Evolutionary conservation across 1,140 invertebrate species (phyloP).

Genomic region (Drosophila pruinosa): DNA sequence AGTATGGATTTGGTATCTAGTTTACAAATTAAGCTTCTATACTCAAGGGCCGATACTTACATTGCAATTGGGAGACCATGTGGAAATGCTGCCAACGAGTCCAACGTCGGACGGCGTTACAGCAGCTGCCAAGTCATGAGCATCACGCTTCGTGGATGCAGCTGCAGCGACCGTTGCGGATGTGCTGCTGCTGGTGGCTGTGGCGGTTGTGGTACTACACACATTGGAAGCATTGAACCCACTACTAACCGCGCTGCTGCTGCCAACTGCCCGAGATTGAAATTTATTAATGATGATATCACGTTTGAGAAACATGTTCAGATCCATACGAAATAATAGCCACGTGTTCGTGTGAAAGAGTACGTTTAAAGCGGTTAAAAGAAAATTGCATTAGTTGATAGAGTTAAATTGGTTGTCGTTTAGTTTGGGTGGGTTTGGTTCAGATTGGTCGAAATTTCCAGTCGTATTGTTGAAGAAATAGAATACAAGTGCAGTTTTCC

Average conservation of each 20-base stretch:
- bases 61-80: slow-evolving; percentile 81
- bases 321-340: not conserved
- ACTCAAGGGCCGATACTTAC: slow-evolving; percentile 58
- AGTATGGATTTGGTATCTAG: too few species aligned
- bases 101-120: slow-evolving; percentile 34
- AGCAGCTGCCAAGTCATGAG: slow-evolving; percentile 27
- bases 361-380: slow-evolving; percentile 79
- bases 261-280: slow-evolving; percentile 74
- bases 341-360: slow-evolving; percentile 17
- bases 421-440: slow-evolving; percentile 23
- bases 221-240: slow-evolving; percentile 74
- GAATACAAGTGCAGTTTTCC: slow-evolving; percentile 65
- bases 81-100: slow-evolving; percentile 63
- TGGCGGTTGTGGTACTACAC: slow-evolving; percentile 66
- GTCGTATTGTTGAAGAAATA: slow-evolving; percentile 76
- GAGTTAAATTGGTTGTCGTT: slow-evolving; percentile 63
- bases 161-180: slow-evolving; percentile 59
- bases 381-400: slow-evolving; percentile 80
- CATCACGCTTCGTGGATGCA: slow-evolving; percentile 23
- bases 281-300: slow-evolving; percentile 71
- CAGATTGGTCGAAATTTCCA: slow-evolving; percentile 5
- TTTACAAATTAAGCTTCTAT: not conserved
- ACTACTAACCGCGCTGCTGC: slow-evolving; percentile 71
- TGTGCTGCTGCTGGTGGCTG: slow-evolving; percentile 64
- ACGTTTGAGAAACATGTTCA: slow-evolving; percentile 24